phyloP scores from a whole-genome alignment of 2,797 vertebrate genomes.

The Brachyalestes nurse region DNA sequence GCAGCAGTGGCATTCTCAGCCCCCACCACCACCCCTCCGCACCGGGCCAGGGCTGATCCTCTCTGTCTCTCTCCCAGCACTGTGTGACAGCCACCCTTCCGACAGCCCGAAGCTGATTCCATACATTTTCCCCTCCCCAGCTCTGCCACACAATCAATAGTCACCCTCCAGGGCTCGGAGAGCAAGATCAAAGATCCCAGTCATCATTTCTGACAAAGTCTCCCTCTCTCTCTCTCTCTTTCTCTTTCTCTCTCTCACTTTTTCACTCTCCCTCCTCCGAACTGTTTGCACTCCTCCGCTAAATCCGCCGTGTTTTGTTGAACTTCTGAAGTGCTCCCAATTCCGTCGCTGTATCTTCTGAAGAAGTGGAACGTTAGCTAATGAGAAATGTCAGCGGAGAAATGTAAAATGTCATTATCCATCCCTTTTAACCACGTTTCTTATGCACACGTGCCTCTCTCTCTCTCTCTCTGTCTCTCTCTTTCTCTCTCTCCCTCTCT shows the following conservation, averaged over 20 bases:
- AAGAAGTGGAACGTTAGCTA: slow-evolving; percentile 16
- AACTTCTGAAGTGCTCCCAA: slow-evolving; percentile 51
- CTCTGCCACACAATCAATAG: slow-evolving; percentile 56
- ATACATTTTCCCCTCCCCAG: slow-evolving; percentile 47
- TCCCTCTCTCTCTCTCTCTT: slow-evolving; percentile 26
- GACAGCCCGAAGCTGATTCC: slow-evolving; percentile 50
- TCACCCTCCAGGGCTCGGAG: slow-evolving; percentile 53
- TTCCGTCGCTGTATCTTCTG: background rate
- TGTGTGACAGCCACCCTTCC: slow-evolving; percentile 45
- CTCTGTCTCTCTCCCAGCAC: slow-evolving; percentile 21
- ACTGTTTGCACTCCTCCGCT: slow-evolving; percentile 42
- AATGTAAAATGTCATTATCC: slow-evolving; percentile 42
- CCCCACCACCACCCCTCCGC: slow-evolving; percentile 11
- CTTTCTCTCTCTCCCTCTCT: no score
- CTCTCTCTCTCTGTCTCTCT: no score
- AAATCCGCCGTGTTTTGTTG: slow-evolving; percentile 48
- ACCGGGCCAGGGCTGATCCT: slow-evolving; percentile 43
- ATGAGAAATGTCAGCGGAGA: slow-evolving; percentile 48
- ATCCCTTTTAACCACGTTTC: slow-evolving; percentile 15
- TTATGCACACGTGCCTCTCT: background rate
- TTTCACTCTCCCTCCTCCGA: background rate
- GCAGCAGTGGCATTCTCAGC: slow-evolving; percentile 39
- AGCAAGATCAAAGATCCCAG: slow-evolving; percentile 60
- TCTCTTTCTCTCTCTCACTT: background rate
- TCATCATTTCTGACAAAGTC: slow-evolving; percentile 58